Percentiles rank a stretch among this genome's conserved stretches.
Conservation (phyloP, 2,888 invertebrate genomes). For the Graphium colonna region DNA sequence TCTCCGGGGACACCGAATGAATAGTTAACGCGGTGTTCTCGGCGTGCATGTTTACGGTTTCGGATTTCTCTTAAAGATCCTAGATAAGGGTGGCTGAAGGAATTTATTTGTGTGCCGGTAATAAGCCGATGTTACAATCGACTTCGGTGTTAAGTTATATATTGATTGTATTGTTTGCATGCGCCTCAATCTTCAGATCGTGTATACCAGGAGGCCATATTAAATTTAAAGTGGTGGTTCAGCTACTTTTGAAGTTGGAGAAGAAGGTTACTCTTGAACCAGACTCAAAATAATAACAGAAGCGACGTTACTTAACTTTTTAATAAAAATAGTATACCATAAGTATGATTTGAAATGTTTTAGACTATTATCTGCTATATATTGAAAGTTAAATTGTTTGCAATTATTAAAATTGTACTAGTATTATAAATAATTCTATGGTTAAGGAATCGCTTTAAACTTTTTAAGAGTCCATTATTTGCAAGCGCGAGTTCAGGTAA, state of each 20-base stretch:
- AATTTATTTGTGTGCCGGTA: slow-evolving; percentile 74
- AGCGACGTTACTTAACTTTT: too few species aligned
- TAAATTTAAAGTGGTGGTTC: too few species aligned
- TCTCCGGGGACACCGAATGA: slow-evolving; percentile 69
- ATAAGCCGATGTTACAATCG: slow-evolving; percentile 74
- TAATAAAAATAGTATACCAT: too few species aligned
- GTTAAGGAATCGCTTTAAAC: not conserved
- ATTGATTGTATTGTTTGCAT: slow-evolving; percentile 14
- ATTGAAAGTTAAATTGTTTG: too few species aligned
- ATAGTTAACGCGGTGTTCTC: slow-evolving; percentile 73
- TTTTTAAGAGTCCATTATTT: not conserved
- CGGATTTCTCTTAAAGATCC: slow-evolving; percentile 75
- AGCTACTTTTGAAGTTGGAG: too few species aligned
- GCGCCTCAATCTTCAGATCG: slow-evolving; percentile 33
- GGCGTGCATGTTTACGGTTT: slow-evolving; percentile 76
- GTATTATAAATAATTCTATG: too few species aligned
- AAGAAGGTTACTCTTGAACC: too few species aligned
- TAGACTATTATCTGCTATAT: too few species aligned
- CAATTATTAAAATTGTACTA: too few species aligned
- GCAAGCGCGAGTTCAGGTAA: not conserved
- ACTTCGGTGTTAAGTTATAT: slow-evolving; percentile 54
- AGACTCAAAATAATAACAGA: too few species aligned
- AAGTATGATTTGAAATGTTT: too few species aligned
- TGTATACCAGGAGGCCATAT: too few species aligned
- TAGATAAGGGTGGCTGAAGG: slow-evolving; percentile 65